Evolutionary conservation across 2,797 vertebrate genomes (phyloP).

Genomic region (Hippoglossus hippoglossus): DNA sequence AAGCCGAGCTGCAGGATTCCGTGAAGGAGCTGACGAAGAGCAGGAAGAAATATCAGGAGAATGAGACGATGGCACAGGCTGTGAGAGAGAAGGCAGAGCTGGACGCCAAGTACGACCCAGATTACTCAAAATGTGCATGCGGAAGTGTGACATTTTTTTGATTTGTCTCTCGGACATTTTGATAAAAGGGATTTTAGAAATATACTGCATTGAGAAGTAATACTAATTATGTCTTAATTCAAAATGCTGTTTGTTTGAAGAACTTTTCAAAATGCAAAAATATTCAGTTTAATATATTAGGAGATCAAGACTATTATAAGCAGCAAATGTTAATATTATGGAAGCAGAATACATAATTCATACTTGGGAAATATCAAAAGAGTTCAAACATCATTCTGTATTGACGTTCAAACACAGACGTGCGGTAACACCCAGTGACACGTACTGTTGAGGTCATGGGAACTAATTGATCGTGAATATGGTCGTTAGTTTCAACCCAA

Average conservation of each 20-base stretch:
- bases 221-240: no score
- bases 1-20: constrained; percentile 94
- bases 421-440: neutral
- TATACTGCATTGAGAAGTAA: neutral
- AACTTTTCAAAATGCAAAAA: no score
- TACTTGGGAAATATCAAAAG: no score
- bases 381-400: no score
- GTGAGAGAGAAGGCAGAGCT: constrained; percentile 96
- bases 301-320: no score
- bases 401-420: neutral
- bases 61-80: constrained; percentile 95
- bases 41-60: constrained; percentile 98
- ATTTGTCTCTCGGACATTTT: no score
- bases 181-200: neutral
- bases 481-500: neutral
- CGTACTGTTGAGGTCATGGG: neutral
- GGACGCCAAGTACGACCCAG: constrained; percentile 91
- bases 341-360: no score
- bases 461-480: neutral
- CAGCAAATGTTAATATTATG: no score
- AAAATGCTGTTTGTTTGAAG: no score
- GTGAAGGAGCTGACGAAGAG: constrained; percentile 98
- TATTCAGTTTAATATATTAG: no score
- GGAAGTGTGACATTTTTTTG: no score
- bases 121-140: neutral